Percentiles rank a stretch among this genome's conserved stretches.
These are phyloP conservation scores for Microplitis mediator DNA, from an alignment of 1,140 invertebrate genomes.

Conservation along the genomic window DNA sequence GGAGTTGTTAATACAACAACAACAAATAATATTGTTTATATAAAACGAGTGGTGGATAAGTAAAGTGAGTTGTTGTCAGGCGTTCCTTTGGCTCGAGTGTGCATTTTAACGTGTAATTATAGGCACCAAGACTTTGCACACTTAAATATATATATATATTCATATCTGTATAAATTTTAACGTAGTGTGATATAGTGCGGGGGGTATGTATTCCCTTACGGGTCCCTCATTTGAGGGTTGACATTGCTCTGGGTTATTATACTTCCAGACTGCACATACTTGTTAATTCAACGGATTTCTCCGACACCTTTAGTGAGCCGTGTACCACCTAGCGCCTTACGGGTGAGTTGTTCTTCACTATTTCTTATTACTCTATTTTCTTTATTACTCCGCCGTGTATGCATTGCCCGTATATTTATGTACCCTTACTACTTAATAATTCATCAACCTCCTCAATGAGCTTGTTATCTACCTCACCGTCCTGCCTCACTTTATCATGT, in stretches of 20 bases:
- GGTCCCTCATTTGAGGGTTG: constrained; percentile 32
- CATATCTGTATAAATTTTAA: no score
- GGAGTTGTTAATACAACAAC: neutral
- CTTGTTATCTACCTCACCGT: no score
- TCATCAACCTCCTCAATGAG: no score
- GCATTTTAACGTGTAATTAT: constrained; percentile 25
- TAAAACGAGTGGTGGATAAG: constrained; percentile 5
- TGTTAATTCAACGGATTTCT: neutral
- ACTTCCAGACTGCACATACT: neutral
- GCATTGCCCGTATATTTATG: neutral
- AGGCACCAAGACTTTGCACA: constrained; percentile 8
- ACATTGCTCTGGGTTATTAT: constrained; percentile 14
- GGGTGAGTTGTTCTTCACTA: constrained; percentile 17
- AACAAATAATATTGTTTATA: neutral
- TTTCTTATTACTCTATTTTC: neutral
- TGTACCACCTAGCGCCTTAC: constrained; percentile 27
- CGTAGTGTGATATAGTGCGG: neutral
- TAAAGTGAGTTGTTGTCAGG: constrained; percentile 31
- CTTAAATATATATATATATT: neutral
- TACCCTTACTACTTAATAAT: no score
- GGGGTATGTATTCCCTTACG: constrained; percentile 20
- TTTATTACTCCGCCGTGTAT: neutral
- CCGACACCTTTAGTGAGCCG: constrained; percentile 1
- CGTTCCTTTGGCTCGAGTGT: constrained; percentile 23
- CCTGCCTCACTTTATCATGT: no score